Evolutionary conservation across 2,888 invertebrate genomes (phyloP).

Genomic region (Ernsta delagoae): DNA sequence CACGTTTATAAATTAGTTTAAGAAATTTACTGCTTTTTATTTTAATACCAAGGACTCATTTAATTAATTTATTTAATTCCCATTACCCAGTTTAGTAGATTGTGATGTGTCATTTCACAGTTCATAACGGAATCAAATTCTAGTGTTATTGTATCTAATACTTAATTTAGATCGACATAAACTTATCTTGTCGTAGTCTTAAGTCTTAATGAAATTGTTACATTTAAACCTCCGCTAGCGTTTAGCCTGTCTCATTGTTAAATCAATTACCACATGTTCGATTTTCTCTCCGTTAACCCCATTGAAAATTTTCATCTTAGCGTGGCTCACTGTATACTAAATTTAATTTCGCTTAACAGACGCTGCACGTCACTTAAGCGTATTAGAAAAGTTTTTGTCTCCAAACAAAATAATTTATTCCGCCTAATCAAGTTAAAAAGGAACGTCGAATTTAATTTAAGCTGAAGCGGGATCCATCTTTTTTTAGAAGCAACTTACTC

Average conservation of each 20-base stretch:
- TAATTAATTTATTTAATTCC: no score
- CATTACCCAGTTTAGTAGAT: no score
- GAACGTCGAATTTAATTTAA: slow-evolving; percentile 22
- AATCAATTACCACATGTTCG: not conserved
- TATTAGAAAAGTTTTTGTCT: slow-evolving; percentile 25
- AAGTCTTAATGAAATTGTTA: no score
- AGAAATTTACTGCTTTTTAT: no score
- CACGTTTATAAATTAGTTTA: no score
- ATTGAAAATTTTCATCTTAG: not conserved
- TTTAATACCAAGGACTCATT: no score
- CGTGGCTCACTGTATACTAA: not conserved
- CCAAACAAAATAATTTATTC: slow-evolving; percentile 25
- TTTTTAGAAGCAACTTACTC: slow-evolving; percentile 38
- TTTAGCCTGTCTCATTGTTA: not conserved
- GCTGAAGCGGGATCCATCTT: slow-evolving; percentile 40
- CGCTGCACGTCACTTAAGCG: slow-evolving; percentile 14
- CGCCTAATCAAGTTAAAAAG: slow-evolving; percentile 22
- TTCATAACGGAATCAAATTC: no score
- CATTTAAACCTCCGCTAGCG: not conserved
- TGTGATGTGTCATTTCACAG: no score
- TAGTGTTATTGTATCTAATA: no score
- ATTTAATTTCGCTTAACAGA: slow-evolving; percentile 21
- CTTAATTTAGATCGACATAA: no score
- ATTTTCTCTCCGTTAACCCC: not conserved
- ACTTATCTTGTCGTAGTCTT: no score